phyloP scores from a whole-genome alignment of 2,113 vertebrate genomes.

The Cyanoramphus novaezelandiae region DNA sequence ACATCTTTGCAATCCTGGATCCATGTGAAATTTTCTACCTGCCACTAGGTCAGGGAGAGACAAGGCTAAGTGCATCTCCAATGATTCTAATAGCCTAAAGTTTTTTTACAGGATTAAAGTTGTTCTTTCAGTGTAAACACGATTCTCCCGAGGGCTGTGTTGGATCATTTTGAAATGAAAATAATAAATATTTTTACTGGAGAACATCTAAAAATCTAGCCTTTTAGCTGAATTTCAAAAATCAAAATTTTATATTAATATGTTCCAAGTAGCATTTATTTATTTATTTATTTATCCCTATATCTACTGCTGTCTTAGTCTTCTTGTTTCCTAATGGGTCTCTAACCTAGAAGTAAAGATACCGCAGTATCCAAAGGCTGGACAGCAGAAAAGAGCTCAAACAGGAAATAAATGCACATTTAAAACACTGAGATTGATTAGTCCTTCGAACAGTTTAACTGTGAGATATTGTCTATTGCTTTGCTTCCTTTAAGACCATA shows the following conservation, averaged over 20 bases:
- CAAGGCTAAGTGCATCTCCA: not conserved
- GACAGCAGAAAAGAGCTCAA: not conserved
- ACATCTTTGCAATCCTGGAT: not conserved
- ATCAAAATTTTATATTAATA: not conserved
- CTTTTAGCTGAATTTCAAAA: conserved; percentile 5
- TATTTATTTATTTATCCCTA: not conserved
- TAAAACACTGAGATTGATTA: not conserved
- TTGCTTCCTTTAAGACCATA: conserved; percentile 12
- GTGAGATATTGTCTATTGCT: not conserved
- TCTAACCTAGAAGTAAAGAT: not conserved
- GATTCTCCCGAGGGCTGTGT: not conserved
- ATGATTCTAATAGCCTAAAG: not conserved
- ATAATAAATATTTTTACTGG: not conserved
- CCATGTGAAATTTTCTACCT: not conserved
- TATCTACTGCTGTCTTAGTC: not conserved
- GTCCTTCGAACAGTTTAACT: conserved; percentile 15
- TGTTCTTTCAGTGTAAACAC: not conserved
- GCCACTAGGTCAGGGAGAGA: not conserved
- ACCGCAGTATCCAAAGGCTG: not conserved
- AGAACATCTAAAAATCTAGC: not conserved
- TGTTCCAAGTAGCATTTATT: not conserved
- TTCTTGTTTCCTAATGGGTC: not conserved
- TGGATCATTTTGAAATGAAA: not conserved
- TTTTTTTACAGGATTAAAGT: not conserved
- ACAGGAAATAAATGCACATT: not conserved